Base-by-base conservation (phyloP, 2,888 invertebrate genomes). In the Drosophila subsilvestris region DNA sequence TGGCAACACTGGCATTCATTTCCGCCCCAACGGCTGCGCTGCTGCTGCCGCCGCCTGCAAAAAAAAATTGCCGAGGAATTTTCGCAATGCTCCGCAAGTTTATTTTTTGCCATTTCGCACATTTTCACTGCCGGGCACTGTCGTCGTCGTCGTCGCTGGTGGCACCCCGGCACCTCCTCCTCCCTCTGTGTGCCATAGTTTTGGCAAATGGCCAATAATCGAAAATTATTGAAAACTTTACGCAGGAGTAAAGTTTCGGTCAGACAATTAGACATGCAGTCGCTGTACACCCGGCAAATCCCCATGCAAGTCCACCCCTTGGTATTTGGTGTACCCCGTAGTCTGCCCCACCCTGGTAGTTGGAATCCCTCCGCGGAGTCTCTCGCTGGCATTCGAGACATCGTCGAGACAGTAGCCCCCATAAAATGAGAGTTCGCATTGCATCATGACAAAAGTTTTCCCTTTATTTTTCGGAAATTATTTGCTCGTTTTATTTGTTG, bases 141-240 rank as follows among this genome's bases (percentile, higher is more conserved):
- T 25, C 25, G 25, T 20, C 20, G 20, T 20, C 3, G 20, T n/a
- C n/a, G n/a, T 4, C 22, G 22, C 20, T 20, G 20, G 20, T 22
- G 22, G 22, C 22, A 22, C 25, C 58, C 32, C 54, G 22, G 22
- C 22, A 22, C 25, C 58, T 45, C 54, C 43, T 29, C 14, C 25
- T 17, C 22, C 54, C 61, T 53, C 51, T 54, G 43, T 17, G 43
- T 27, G 14, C 32, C 22, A 42, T 53, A 45, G 17, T 57, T 63
- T 42, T 90, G 90, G 90, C 90, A 79, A 82, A 75, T 88, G 86
- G 90, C 90, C 90, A 90, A 90, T 90, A 90, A 90, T 89, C 90
- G 89, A 90, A 71, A 37, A 90, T 90, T 89, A 90, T 90, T 90
- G 89, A 89, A 82, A 90, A 90, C 81, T 90, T 89, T 90, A 77